Base-by-base conservation (phyloP, 2,113 vertebrate species). In the Pseudolaguvia tuberculata region DNA sequence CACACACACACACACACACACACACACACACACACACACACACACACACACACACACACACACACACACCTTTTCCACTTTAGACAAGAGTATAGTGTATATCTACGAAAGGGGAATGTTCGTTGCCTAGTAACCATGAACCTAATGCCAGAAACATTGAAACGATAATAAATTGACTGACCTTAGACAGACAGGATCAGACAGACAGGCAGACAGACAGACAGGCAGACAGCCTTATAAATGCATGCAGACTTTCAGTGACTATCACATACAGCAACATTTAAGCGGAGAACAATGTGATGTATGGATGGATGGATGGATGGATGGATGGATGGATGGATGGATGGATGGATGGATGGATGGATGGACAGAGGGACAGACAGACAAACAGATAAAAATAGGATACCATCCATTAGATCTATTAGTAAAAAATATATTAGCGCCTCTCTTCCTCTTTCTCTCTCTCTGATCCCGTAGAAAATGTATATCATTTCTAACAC, bases 91-190 rank as follows among this genome's bases (percentile, higher is more conserved):
- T 45, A 42, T 39, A 78, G 67, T 75, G 76, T 73, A 81, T 81
- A 76, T 81, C 77, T 73, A 73, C 62, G 56, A n/a, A 56, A 57
- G 61, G 31, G 56, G 1, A 66, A 71, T 76, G 73, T 25, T 56
- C 73, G 76, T 81, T 81, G 77, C 80, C 69, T 78, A 29, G 80
- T 73, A 79, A 81, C 80, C 50, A 25, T 78, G 76, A 78, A 76
- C 80, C 77, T 81, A 76, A 72, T 71, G 66, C 67, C 72, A 78
- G 76, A 61, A 76, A 79, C 67, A 71, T 63, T 27, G 48, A 62
- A 77, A 70, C 62, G 67, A 81, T 70, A 75, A 70, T 76, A 68
- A 71, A 63, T 67, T 31, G 21, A 45, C 63, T 73, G 58, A 74
- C 47, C 57, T 56, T 61, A 69, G 17, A 52, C 55, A 57, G 35